Conservation (phyloP, 2,888 invertebrate genomes). For the Belgica antarctica region DNA sequence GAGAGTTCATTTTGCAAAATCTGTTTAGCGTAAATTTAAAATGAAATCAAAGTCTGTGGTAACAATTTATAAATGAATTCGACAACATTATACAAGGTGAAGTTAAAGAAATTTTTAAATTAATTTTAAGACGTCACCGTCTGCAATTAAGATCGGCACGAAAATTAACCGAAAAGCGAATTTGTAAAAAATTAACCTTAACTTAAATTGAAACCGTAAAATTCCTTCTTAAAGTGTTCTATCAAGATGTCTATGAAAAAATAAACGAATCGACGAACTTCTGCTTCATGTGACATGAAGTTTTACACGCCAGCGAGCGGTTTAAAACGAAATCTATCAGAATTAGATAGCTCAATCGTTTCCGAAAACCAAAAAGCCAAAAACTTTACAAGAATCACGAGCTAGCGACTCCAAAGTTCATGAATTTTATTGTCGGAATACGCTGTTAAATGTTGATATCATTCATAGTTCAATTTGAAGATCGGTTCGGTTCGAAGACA, state of each 20-base stretch:
- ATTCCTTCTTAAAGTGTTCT: constrained; percentile 16
- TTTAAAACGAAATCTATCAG: background rate
- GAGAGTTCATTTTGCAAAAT: too few relatives aligned
- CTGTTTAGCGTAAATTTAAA: too few relatives aligned
- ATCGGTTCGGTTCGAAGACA: too few relatives aligned
- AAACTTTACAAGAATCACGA: too few relatives aligned
- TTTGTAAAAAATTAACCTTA: background rate
- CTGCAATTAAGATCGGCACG: too few relatives aligned
- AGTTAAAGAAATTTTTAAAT: constrained; percentile 14
- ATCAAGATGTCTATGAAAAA: constrained; percentile 13
- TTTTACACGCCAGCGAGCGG: background rate
- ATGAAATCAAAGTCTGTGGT: constrained; percentile 41
- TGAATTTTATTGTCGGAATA: background rate
- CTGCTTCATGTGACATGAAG: background rate
- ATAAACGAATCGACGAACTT: background rate
- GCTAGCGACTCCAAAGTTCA: background rate
- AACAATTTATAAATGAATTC: constrained; percentile 7
- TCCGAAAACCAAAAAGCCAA: constrained; percentile 16
- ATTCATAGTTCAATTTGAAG: too few relatives aligned
- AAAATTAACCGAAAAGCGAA: background rate
- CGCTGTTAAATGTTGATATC: background rate
- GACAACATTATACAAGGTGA: constrained; percentile 15
- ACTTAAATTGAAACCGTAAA: background rate
- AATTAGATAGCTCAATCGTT: constrained; percentile 18
- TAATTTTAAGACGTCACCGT: constrained; percentile 7